A percentile compares a stretch with the other conserved stretches of the same genome.
phyloP scores from a whole-genome alignment of 35 echinoderm and acorn worm genomes.

The Patiria miniata region DNA sequence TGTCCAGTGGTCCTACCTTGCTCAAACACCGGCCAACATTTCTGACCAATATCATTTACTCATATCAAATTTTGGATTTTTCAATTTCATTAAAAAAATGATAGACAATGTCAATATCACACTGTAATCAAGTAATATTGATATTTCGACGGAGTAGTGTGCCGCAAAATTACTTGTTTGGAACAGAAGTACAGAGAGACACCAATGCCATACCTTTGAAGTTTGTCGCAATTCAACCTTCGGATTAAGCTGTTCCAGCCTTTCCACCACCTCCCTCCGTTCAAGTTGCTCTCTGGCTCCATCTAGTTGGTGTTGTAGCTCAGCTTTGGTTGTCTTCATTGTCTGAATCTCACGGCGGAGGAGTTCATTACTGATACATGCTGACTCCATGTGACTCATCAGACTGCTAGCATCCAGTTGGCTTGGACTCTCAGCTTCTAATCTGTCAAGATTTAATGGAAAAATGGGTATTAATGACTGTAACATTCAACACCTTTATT shows the following conservation, averaged over 20 bases:
- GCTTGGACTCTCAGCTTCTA: constrained; percentile 29
- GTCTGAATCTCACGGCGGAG: constrained; percentile 48
- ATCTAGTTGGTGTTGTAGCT: background rate
- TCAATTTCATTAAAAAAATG: too few species aligned
- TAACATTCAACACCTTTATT: too few species aligned
- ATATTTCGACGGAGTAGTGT: too few species aligned
- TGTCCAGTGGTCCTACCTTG: too few species aligned
- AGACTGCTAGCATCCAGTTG: constrained; percentile 29
- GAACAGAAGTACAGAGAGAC: too few species aligned
- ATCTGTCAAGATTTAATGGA: constrained; percentile 17
- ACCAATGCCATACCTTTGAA: background rate
- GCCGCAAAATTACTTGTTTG: too few species aligned
- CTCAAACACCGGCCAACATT: too few species aligned
- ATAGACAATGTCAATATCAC: too few species aligned
- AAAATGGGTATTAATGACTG: too few species aligned
- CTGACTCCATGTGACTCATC: constrained; percentile 51
- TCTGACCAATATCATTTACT: too few species aligned
- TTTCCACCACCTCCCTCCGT: background rate
- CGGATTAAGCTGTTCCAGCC: background rate
- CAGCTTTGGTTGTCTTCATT: constrained; percentile 8
- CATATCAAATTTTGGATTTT: too few species aligned
- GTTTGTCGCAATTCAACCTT: background rate
- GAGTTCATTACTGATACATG: constrained; percentile 68
- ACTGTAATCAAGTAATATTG: too few species aligned
- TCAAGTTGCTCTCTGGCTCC: constrained; percentile 6